These are phyloP conservation scores for Amphibalanus amphitrite DNA, from an alignment of 1,140 invertebrate genomes.

Conservation along the genomic window DNA sequence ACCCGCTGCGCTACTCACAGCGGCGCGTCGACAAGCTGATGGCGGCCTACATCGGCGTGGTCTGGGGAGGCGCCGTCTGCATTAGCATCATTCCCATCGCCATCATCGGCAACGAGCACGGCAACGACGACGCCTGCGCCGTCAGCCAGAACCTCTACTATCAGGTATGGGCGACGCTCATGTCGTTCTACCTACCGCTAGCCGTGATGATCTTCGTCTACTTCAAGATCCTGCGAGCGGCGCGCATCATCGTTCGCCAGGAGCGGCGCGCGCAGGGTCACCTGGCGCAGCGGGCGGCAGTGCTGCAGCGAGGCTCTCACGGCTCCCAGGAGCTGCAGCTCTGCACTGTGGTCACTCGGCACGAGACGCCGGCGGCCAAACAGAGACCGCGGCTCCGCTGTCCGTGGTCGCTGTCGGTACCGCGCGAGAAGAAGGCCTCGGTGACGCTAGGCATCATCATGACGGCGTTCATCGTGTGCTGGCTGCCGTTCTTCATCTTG, in stretches of 20 bases:
- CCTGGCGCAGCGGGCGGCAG: too few species aligned
- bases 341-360: not conserved
- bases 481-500: constrained; percentile 88
- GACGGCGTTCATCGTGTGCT: constrained; percentile 97
- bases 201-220: constrained; percentile 91
- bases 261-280: constrained; percentile 19
- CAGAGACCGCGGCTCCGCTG: too few species aligned
- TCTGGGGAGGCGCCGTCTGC: constrained; percentile 73
- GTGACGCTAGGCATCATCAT: constrained; percentile 63
- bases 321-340: constrained; percentile 12
- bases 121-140: constrained; percentile 51
- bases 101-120: too few species aligned
- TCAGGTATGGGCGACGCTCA: constrained; percentile 83
- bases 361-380: not conserved
- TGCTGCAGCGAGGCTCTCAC: too few species aligned
- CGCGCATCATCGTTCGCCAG: constrained; percentile 56
- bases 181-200: constrained; percentile 90
- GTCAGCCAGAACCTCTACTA: constrained; percentile 80
- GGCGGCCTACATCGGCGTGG: constrained; percentile 68
- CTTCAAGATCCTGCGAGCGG: constrained; percentile 82
- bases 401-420: not conserved
- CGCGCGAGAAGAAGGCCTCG: constrained; percentile 1
- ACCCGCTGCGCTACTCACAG: constrained; percentile 54
- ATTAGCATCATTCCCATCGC: constrained; percentile 73
- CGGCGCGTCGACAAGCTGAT: constrained; percentile 85